A percentile compares a stretch with the other conserved stretches of the same genome.
These are phyloP conservation scores for Dysdera silvatica DNA, from an alignment of 1,140 invertebrate genomes.

Conservation along the genomic window DNA sequence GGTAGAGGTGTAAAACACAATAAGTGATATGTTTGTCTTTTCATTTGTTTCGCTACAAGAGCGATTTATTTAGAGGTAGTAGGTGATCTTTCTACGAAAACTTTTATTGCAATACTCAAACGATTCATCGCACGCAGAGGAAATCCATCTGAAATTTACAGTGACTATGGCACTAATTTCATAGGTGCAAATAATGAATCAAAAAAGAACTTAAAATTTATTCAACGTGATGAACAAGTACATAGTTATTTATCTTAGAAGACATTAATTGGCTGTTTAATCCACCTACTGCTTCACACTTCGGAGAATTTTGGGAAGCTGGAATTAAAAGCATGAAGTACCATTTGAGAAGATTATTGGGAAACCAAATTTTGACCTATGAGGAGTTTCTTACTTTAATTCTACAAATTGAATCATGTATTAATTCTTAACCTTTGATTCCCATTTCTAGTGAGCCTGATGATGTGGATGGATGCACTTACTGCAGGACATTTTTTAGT, in stretches of 20 bases:
- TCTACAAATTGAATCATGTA: conserved; percentile 37
- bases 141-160: conserved; percentile 31
- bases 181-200: too few species aligned
- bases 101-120: conserved; percentile 35
- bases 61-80: too few species aligned
- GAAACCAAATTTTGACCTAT: conserved; percentile 22
- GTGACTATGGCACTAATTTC: conserved; percentile 13
- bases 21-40: too few species aligned
- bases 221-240: background rate
- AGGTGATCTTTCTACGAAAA: conserved; percentile 13
- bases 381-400: conserved; percentile 38
- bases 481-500: conserved; percentile 36
- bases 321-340: conserved; percentile 32
- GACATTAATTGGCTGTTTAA: conserved; percentile 39
- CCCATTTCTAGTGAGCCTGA: conserved; percentile 37
- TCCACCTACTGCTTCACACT: conserved; percentile 42
- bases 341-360: conserved; percentile 27
- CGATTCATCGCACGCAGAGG: conserved; percentile 37
- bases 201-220: background rate
- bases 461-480: conserved; percentile 35
- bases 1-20: too few species aligned
- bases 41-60: too few species aligned
- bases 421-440: conserved; percentile 38
- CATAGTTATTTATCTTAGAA: background rate
- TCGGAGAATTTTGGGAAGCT: conserved; percentile 36